A percentile compares a stretch with the other conserved stretches of the same genome.
These are phyloP conservation scores for Fragum whitleyi DNA, from an alignment of 2,888 invertebrate species.

Conservation along the genomic window DNA sequence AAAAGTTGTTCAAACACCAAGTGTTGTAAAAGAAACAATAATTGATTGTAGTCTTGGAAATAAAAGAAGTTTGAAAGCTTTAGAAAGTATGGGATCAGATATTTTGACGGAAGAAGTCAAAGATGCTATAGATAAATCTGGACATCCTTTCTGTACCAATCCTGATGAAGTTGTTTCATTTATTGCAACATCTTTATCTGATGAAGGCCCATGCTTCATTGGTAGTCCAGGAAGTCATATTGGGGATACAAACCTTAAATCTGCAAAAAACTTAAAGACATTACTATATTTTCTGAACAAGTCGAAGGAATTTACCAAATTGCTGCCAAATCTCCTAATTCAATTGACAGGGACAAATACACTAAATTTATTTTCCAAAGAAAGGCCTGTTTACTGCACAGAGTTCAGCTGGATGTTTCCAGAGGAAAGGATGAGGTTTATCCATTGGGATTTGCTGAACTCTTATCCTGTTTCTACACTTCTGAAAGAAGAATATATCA, in stretches of 20 bases:
- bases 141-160: neutral
- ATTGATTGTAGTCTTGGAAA: neutral
- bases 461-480: neutral
- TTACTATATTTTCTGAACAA: neutral
- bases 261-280: neutral
- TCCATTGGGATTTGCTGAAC: constrained; percentile 6
- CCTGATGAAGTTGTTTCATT: constrained; percentile 19
- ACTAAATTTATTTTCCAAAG: neutral
- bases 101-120: neutral
- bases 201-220: constrained; percentile 15
- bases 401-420: constrained; percentile 24
- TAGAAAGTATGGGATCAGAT: neutral
- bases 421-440: neutral
- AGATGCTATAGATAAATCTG: neutral
- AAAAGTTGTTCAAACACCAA: constrained; percentile 30
- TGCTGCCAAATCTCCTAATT: neutral
- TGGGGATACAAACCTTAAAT: neutral
- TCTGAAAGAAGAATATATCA: constrained; percentile 10
- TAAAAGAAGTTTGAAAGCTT: neutral
- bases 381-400: neutral
- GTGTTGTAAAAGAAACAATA: neutral
- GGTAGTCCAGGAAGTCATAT: neutral
- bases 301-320: neutral
- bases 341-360: neutral
- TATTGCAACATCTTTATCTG: constrained; percentile 8